Percentiles rank a stretch among this genome's conserved stretches.
phyloP scores from a whole-genome alignment of 2,888 invertebrate species.

The Ptychoptera contaminata region DNA sequence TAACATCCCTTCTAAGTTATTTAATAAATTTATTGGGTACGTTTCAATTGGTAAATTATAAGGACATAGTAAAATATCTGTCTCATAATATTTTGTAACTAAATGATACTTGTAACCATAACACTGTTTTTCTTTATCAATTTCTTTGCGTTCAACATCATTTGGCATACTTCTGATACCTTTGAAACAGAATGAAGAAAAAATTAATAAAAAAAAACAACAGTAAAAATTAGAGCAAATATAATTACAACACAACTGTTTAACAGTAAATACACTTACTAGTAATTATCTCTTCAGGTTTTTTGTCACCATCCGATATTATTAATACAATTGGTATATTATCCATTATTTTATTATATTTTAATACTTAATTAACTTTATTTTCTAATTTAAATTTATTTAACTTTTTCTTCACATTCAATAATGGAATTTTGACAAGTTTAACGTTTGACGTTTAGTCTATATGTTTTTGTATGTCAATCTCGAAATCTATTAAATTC shows the following conservation, averaged over 20 bases:
- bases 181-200: not conserved
- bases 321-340: conserved; percentile 3
- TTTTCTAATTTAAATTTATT: not conserved
- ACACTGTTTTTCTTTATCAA: not conserved
- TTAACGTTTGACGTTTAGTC: too few species aligned
- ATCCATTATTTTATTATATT: not conserved
- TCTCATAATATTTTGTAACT: conserved; percentile 17
- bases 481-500: too few species aligned
- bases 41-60: conserved; percentile 11
- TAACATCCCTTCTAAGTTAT: conserved; percentile 14
- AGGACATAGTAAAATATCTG: conserved; percentile 14
- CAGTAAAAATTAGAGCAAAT: too few species aligned
- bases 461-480: too few species aligned
- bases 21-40: conserved; percentile 13
- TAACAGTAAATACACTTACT: not conserved
- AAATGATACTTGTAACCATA: conserved; percentile 14
- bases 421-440: too few species aligned
- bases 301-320: conserved; percentile 1
- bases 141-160: not conserved
- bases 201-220: too few species aligned
- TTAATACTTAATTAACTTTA: not conserved
- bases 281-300: conserved; percentile 5
- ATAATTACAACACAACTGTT: too few species aligned
- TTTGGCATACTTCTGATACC: conserved; percentile 3
- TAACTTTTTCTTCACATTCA: not conserved